Evolutionary conservation across 2,113 vertebrate species (phyloP).

Genomic region (Passer montanus): DNA sequence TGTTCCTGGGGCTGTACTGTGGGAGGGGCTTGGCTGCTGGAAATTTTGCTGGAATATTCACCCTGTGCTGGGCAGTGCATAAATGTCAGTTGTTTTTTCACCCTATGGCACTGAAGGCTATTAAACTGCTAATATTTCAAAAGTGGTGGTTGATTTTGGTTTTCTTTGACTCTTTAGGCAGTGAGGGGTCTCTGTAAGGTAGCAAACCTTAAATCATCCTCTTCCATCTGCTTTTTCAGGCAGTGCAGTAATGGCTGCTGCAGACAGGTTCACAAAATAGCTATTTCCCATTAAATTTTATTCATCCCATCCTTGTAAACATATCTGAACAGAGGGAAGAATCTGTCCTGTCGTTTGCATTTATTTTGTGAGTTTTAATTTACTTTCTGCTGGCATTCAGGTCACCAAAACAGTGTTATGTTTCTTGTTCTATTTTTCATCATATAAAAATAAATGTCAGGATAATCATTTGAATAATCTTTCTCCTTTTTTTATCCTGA

Average conservation of each 20-base stretch:
- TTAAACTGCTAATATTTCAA: background rate
- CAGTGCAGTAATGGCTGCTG: background rate
- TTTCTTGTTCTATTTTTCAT: conserved; percentile 41
- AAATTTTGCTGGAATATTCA: background rate
- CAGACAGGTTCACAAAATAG: background rate
- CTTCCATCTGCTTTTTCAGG: background rate
- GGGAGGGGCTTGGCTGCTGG: background rate
- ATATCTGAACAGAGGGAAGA: background rate
- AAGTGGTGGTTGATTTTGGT: background rate
- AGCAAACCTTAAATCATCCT: background rate
- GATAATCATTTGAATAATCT: conserved; percentile 34
- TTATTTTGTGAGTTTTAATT: conserved; percentile 46
- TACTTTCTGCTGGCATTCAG: conserved; percentile 8
- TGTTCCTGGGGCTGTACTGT: rapidly evolving
- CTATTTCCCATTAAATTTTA: background rate
- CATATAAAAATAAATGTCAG: conserved; percentile 53
- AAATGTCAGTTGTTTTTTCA: background rate
- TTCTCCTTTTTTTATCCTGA: background rate
- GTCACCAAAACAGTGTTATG: conserved; percentile 21
- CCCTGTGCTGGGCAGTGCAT: background rate
- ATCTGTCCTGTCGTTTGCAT: background rate
- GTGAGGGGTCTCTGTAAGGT: background rate
- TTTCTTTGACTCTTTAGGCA: background rate
- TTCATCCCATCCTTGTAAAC: background rate
- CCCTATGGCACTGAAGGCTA: background rate